Conservation (phyloP, 1,140 invertebrate genomes). For the Temnothorax curvispinosus region DNA sequence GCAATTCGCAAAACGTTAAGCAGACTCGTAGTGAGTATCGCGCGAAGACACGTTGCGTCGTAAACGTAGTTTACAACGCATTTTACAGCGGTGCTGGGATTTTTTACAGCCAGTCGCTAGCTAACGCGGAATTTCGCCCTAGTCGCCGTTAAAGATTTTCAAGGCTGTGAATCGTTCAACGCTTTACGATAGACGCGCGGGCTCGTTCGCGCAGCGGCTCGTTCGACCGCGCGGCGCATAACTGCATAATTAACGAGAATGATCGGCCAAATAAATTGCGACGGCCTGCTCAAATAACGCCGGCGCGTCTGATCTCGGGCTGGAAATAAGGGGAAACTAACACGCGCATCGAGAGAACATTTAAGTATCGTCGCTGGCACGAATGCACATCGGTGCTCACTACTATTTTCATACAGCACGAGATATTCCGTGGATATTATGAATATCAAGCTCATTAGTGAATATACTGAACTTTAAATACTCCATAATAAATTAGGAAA, state of each 20-base stretch:
- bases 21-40: not conserved
- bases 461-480: not conserved
- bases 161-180: conserved; percentile 42
- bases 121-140: conserved; percentile 21
- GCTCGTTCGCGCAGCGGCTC: conserved; percentile 8
- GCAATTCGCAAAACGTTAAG: conserved; percentile 43
- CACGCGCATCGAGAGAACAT: conserved; percentile 5
- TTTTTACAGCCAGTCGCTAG: conserved; percentile 26
- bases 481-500: not conserved
- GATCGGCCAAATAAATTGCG: conserved; percentile 52
- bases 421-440: not conserved
- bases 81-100: conserved; percentile 21
- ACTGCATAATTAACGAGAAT: conserved; percentile 62
- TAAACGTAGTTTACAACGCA: conserved; percentile 54
- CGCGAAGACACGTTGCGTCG: conserved; percentile 27
- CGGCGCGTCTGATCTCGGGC: conserved; percentile 19
- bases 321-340: conserved; percentile 17
- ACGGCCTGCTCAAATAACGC: conserved; percentile 36
- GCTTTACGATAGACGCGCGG: conserved; percentile 45
- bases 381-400: not conserved
- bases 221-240: conserved; percentile 40
- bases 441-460: not conserved
- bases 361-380: conserved; percentile 8
- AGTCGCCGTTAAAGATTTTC: conserved; percentile 1
- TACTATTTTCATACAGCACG: not conserved